Evolutionary conservation across 2,797 vertebrate genomes (phyloP).

Genomic region (Acestrorhynchus altus): DNA sequence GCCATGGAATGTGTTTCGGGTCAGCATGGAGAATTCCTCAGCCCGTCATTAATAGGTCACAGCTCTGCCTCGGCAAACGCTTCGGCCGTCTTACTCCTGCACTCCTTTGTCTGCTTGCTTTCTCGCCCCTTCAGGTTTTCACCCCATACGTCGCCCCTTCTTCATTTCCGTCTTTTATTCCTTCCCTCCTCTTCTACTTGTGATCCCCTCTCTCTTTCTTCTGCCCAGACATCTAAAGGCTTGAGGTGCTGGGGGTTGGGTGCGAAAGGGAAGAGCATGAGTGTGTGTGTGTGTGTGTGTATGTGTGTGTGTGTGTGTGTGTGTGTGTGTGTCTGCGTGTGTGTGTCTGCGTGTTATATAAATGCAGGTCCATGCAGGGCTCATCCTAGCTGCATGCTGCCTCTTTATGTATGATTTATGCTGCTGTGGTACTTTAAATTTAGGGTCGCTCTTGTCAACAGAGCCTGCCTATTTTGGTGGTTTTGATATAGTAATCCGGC

Average conservation of each 20-base stretch:
- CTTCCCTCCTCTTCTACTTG: slow-evolving; percentile 57
- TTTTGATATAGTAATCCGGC: slow-evolving; percentile 39
- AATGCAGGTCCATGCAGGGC: slow-evolving; percentile 50
- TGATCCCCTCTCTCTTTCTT: slow-evolving; percentile 36
- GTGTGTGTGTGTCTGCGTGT: slow-evolving; percentile 28
- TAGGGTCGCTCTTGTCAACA: slow-evolving; percentile 60
- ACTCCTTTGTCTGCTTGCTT: slow-evolving; percentile 45
- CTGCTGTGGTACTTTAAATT: slow-evolving; percentile 57
- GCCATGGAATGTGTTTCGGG: slow-evolving; percentile 80
- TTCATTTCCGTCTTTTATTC: slow-evolving; percentile 50
- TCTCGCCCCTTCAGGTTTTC: slow-evolving; percentile 60
- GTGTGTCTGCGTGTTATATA: slow-evolving; percentile 38
- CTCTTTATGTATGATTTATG: slow-evolving; percentile 70
- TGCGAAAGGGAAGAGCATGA: slow-evolving; percentile 54
- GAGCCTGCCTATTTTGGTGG: slow-evolving; percentile 52
- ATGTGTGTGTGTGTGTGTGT: slow-evolving; percentile 17
- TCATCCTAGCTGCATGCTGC: slow-evolving; percentile 54
- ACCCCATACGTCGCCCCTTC: slow-evolving; percentile 58
- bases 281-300: slow-evolving; percentile 20
- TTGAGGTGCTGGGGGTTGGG: slow-evolving; percentile 69
- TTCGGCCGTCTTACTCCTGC: slow-evolving; percentile 50
- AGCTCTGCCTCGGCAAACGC: slow-evolving; percentile 66
- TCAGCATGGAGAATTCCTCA: slow-evolving; percentile 81
- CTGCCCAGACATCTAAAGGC: slow-evolving; percentile 62
- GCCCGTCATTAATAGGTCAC: slow-evolving; percentile 79